phyloP scores from a whole-genome alignment of 2,113 vertebrate genomes.

The Nymphicus hollandicus region DNA sequence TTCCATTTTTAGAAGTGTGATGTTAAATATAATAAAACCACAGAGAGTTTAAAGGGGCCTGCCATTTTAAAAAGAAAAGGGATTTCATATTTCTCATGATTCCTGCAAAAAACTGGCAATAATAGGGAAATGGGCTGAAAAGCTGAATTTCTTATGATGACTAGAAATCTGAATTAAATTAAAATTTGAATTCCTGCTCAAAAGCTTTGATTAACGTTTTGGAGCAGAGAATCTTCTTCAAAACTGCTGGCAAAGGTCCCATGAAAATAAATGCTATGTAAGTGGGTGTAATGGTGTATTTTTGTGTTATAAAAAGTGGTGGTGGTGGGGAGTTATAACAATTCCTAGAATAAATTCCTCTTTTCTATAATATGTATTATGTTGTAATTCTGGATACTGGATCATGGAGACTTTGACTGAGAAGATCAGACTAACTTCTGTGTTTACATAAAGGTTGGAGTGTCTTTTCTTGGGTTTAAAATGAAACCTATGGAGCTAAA shows the following conservation, averaged over 20 bases:
- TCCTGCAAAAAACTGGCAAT: neutral
- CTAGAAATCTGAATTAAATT: neutral
- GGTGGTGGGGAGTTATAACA: neutral
- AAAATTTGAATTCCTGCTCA: neutral
- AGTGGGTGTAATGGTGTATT: neutral
- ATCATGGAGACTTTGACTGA: neutral
- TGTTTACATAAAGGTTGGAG: neutral
- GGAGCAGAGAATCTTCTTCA: neutral
- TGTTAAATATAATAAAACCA: neutral
- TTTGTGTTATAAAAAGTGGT: neutral
- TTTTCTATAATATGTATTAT: neutral
- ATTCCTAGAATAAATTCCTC: neutral
- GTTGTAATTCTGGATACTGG: neutral
- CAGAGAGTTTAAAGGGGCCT: neutral
- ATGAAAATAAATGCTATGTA: neutral
- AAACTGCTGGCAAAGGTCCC: rapidly evolving
- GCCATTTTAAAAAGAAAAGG: neutral
- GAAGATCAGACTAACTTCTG: neutral
- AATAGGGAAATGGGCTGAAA: neutral
- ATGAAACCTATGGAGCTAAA: neutral
- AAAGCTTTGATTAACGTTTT: neutral
- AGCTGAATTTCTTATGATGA: neutral
- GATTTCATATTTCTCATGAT: neutral
- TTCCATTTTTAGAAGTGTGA: neutral
- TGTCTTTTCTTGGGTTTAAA: neutral